Conservation (phyloP, 1,140 invertebrate species). For the Eubasilissa regina region DNA sequence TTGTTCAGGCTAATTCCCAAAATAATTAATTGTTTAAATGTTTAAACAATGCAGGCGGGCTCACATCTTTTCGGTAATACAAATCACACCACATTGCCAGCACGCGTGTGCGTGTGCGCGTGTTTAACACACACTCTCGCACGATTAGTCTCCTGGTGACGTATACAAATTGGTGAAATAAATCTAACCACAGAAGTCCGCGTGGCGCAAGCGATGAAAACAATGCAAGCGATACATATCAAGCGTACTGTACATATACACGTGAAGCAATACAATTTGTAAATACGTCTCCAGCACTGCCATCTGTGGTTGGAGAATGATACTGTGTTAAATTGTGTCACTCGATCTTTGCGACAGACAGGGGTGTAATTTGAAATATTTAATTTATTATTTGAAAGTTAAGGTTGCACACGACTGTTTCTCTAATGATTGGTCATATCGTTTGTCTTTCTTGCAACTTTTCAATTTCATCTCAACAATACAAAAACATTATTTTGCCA, state of each 20-base stretch:
- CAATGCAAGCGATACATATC: slow-evolving; percentile 15
- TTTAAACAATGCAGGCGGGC: no score
- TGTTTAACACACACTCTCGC: not conserved
- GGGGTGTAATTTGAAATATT: not conserved
- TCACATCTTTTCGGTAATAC: not conserved
- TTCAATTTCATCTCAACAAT: no score
- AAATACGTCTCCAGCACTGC: slow-evolving; percentile 35
- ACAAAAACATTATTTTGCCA: no score
- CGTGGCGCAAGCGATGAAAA: not conserved
- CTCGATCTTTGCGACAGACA: slow-evolving; percentile 20
- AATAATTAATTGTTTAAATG: no score
- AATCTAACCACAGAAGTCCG: slow-evolving; percentile 5
- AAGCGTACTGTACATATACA: not conserved
- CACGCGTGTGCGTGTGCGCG: not conserved
- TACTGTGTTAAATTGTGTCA: slow-evolving; percentile 47
- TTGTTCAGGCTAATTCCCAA: no score
- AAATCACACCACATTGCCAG: not conserved
- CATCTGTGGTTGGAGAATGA: slow-evolving; percentile 38
- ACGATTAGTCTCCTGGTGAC: slow-evolving; percentile 3
- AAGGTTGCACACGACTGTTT: no score
- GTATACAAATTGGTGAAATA: slow-evolving; percentile 15
- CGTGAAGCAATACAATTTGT: slow-evolving; percentile 1
- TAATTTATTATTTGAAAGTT: not conserved
- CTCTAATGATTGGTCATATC: no score
- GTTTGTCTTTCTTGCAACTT: no score